phyloP scores from a whole-genome alignment of 1,140 invertebrate genomes.

The Drosophila novamexicana region DNA sequence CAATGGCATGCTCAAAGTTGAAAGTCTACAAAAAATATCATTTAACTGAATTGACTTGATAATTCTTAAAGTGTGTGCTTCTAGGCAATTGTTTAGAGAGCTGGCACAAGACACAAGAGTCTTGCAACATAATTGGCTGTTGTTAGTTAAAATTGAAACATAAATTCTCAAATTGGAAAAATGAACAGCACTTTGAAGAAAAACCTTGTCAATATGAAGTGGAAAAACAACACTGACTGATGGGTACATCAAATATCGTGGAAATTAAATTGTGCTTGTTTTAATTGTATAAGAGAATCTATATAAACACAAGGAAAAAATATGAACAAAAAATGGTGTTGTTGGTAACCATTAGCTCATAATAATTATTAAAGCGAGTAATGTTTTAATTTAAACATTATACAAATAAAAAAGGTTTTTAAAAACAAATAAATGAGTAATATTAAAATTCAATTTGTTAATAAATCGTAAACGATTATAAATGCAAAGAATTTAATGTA shows the following conservation, averaged over 20 bases:
- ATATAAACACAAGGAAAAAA: not conserved
- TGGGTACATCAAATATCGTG: constrained; percentile 10
- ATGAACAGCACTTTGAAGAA: constrained; percentile 49
- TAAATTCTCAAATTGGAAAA: constrained; percentile 54
- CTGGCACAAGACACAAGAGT: constrained; percentile 50
- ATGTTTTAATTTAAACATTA: too few relatives aligned
- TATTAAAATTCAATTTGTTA: too few relatives aligned
- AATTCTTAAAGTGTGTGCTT: constrained; percentile 45
- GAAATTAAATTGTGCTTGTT: constrained; percentile 11
- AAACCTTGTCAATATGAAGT: constrained; percentile 41
- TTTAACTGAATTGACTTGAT: constrained; percentile 58
- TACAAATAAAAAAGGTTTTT: too few relatives aligned
- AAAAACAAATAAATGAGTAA: too few relatives aligned
- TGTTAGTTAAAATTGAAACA: constrained; percentile 14
- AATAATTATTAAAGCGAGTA: too few relatives aligned
- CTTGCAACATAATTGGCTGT: constrained; percentile 50
- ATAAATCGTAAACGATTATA: too few relatives aligned
- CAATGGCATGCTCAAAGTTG: constrained; percentile 19
- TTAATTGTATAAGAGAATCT: not conserved
- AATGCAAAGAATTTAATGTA: too few relatives aligned
- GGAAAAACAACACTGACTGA: constrained; percentile 23
- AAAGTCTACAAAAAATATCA: constrained; percentile 38
- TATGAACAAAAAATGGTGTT: too few relatives aligned
- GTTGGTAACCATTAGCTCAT: too few relatives aligned
- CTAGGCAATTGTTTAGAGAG: constrained; percentile 24